A percentile compares a stretch with the other conserved stretches of the same genome.
phyloP scores from a whole-genome alignment of 1,140 invertebrate species.

The Protaetia brevitarsis region DNA sequence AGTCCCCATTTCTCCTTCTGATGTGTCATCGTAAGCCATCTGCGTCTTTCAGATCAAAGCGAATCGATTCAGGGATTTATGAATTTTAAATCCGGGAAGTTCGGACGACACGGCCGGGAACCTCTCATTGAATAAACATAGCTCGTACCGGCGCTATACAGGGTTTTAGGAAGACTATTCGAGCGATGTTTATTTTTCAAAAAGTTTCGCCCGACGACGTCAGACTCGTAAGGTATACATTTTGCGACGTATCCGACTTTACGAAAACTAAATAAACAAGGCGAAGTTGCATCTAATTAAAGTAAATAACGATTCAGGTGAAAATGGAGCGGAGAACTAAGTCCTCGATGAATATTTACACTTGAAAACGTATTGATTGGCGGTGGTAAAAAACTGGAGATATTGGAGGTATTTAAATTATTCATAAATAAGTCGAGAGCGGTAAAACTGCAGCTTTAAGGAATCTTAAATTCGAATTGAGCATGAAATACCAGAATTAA shows the following conservation, averaged over 20 bases:
- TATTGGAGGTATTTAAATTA: neutral
- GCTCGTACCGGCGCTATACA: neutral
- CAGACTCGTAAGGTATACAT: neutral
- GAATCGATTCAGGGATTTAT: constrained; percentile 14
- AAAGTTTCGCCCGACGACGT: too few relatives aligned
- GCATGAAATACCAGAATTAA: neutral
- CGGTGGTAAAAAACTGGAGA: neutral
- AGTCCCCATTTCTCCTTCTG: constrained; percentile 15
- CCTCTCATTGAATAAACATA: constrained; percentile 17
- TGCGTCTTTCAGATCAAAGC: neutral
- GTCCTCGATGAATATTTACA: too few relatives aligned
- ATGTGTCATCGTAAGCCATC: constrained; percentile 12
- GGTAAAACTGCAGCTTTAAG: neutral
- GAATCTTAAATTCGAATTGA: constrained; percentile 8
- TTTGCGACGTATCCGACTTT: neutral
- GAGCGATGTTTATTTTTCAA: constrained; percentile 8
- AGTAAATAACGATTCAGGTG: neutral
- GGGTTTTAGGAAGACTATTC: constrained; percentile 3
- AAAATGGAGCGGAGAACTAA: too few relatives aligned
- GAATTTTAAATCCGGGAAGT: constrained; percentile 14
- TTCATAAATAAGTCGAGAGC: neutral
- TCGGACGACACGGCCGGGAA: neutral
- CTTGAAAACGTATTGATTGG: too few relatives aligned
- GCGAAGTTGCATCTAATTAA: neutral
- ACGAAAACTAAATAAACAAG: constrained; percentile 3